Conservation (phyloP, 64 coral and sea anemone genomes). For the Stichodactyla mertensii region DNA sequence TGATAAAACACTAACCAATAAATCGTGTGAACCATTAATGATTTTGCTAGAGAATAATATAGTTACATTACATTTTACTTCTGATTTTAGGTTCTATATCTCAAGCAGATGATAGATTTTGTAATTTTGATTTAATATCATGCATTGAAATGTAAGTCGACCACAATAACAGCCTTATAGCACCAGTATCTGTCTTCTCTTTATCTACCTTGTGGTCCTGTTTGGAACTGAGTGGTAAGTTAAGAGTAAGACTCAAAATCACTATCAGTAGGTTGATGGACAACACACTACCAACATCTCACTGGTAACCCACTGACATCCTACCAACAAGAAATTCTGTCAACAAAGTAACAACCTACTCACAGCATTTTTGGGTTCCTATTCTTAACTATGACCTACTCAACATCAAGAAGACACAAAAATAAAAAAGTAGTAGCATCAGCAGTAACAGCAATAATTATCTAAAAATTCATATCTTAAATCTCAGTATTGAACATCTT, state of each 20-base stretch:
- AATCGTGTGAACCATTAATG: neutral
- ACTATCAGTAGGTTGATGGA: too few relatives aligned
- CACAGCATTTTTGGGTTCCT: too few relatives aligned
- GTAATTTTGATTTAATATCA: slow-evolving; percentile 91
- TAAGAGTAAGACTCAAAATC: too few relatives aligned
- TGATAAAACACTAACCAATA: neutral
- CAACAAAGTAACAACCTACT: too few relatives aligned
- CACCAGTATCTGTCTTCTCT: neutral
- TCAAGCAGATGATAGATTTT: slow-evolving; percentile 83
- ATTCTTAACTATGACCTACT: too few relatives aligned
- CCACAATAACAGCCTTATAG: too few relatives aligned
- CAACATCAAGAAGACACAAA: too few relatives aligned
- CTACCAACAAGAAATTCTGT: too few relatives aligned
- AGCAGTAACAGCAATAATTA: too few relatives aligned
- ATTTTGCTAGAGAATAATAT: neutral
- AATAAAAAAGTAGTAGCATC: too few relatives aligned
- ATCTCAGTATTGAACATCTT: slow-evolving; percentile 81
- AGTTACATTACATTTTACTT: neutral
- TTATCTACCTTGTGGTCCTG: neutral
- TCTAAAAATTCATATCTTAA: neutral
- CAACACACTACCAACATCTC: too few relatives aligned
- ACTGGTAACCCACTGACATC: too few relatives aligned
- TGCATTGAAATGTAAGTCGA: slow-evolving; percentile 95
- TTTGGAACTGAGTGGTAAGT: neutral
- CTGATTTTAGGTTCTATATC: slow-evolving; percentile 72